phyloP scores from a whole-genome alignment of 2,888 invertebrate species.

The Dynastes maya region DNA sequence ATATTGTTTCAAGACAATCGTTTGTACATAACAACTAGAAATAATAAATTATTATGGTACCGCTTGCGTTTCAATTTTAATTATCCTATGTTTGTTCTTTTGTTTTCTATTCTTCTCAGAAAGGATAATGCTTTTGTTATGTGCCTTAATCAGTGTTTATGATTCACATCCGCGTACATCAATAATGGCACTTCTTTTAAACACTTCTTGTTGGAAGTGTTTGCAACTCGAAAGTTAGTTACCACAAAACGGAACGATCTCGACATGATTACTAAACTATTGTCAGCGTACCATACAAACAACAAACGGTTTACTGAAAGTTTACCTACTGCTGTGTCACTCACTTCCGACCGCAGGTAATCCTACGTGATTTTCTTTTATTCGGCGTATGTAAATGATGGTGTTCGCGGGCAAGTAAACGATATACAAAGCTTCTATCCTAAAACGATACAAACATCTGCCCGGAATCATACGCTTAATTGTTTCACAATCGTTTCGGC shows the following conservation, averaged over 20 bases:
- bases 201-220: conserved; percentile 4
- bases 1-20: no score
- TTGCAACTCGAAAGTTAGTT: neutral
- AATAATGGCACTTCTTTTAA: no score
- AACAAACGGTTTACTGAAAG: no score
- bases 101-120: no score
- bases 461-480: conserved; percentile 42
- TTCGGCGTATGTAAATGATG: conserved; percentile 36
- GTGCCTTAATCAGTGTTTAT: no score
- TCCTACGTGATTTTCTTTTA: conserved; percentile 34
- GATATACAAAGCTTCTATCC: conserved; percentile 6
- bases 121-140: no score
- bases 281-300: conserved; percentile 14
- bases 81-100: no score
- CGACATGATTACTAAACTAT: conserved; percentile 17
- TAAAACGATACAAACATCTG: conserved; percentile 35
- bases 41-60: no score
- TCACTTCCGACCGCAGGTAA: conserved; percentile 30
- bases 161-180: no score
- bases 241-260: conserved; percentile 13
- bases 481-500: conserved; percentile 47
- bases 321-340: conserved; percentile 12
- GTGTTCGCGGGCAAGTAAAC: conserved; percentile 34
- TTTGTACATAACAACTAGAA: no score
- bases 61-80: no score